phyloP scores from a whole-genome alignment of 2,888 invertebrate species.

The Hypomecis atomaria region DNA sequence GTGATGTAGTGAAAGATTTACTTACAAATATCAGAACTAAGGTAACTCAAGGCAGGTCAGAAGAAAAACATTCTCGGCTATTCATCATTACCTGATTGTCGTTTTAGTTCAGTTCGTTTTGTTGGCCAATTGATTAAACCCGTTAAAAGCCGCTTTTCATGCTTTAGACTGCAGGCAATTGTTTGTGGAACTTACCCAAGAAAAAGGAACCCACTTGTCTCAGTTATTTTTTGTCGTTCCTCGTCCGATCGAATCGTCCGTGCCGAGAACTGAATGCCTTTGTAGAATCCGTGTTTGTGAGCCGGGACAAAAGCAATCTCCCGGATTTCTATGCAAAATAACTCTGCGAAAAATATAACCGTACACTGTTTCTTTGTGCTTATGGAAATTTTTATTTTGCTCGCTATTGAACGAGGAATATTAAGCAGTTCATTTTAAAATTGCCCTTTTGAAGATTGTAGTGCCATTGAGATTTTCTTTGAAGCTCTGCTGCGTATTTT shows the following conservation, averaged over 20 bases:
- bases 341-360: conserved; percentile 71
- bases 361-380: conserved; percentile 69
- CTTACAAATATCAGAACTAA: too few species aligned
- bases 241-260: conserved; percentile 55
- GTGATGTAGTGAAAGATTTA: too few species aligned
- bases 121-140: background rate
- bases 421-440: conserved; percentile 41
- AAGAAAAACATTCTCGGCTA: too few species aligned
- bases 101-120: background rate
- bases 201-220: conserved; percentile 19
- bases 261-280: conserved; percentile 59
- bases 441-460: conserved; percentile 34
- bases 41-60: too few species aligned
- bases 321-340: conserved; percentile 72
- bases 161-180: conserved; percentile 9
- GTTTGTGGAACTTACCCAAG: conserved; percentile 3
- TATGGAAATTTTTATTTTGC: conserved; percentile 66
- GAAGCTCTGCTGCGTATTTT: conserved; percentile 3
- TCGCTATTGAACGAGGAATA: conserved; percentile 37
- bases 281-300: conserved; percentile 72
- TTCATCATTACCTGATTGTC: too few species aligned
- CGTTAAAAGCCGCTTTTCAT: background rate
- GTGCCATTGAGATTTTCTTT: conserved; percentile 27
- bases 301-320: conserved; percentile 74
- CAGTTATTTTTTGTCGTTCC: conserved; percentile 45